Percentiles rank a stretch among this genome's conserved stretches.
These are phyloP conservation scores for Pangasius macronema DNA, from an alignment of 2,797 vertebrate genomes.

Conservation along the genomic window DNA sequence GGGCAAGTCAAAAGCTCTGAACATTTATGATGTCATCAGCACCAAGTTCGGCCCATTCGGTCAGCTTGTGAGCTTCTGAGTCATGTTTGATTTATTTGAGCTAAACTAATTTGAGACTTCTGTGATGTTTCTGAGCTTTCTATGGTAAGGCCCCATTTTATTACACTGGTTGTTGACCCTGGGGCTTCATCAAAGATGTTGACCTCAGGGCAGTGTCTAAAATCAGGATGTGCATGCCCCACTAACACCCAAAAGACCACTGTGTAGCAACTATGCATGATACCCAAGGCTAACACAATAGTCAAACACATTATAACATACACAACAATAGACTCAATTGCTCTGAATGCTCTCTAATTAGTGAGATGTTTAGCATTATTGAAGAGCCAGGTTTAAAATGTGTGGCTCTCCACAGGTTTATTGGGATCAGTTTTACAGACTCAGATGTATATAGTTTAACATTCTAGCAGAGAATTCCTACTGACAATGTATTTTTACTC, in stretches of 20 bases:
- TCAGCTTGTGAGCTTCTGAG: neutral
- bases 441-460: neutral
- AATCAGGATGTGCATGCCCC: neutral
- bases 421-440: slow-evolving; percentile 43
- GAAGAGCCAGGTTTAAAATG: neutral
- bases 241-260: neutral
- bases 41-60: too few relatives aligned
- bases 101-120: neutral
- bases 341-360: slow-evolving; percentile 1
- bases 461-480: neutral
- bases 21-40: neutral
- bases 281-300: neutral
- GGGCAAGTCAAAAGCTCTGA: neutral
- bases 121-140: neutral
- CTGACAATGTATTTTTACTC: neutral
- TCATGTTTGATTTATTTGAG: neutral
- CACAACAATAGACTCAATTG: neutral
- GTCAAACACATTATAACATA: neutral
- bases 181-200: neutral
- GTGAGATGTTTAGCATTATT: neutral
- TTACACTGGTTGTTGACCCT: slow-evolving; percentile 3
- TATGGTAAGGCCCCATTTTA: neutral
- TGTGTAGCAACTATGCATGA: neutral
- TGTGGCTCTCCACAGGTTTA: neutral
- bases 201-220: neutral